These are phyloP conservation scores for Thamnophis sirtalis DNA, from an alignment of 2,113 vertebrate species.

Conservation along the genomic window DNA sequence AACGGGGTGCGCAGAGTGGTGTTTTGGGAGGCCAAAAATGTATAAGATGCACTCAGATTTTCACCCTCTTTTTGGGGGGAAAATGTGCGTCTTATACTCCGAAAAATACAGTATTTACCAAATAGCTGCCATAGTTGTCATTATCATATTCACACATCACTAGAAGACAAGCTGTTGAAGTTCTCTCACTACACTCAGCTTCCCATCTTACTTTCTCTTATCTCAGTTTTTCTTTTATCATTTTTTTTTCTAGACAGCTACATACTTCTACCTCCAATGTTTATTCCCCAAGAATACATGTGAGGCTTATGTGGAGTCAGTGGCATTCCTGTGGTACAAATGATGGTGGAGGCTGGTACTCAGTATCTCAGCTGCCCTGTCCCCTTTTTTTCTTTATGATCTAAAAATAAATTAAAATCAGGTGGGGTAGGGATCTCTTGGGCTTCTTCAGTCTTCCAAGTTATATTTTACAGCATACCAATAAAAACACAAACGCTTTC, in stretches of 20 bases:
- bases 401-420: neutral
- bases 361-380: neutral
- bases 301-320: neutral
- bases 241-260: neutral
- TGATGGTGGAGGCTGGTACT: neutral
- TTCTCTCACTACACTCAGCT: neutral
- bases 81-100: too few species aligned
- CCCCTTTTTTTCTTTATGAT: neutral
- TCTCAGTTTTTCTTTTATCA: neutral
- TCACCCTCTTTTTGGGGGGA: too few species aligned
- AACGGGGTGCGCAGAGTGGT: too few species aligned
- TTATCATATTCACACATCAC: neutral
- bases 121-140: neutral
- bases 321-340: neutral
- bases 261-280: neutral
- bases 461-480: neutral
- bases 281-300: neutral
- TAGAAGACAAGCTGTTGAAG: neutral
- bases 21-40: too few species aligned
- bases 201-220: neutral
- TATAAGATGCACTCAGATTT: too few species aligned
- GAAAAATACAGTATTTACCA: neutral
- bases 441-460: neutral
- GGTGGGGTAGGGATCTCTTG: neutral
- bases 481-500: neutral